Evolutionary conservation across 1,140 invertebrate species (phyloP), one percentile per base, ranked within the genome.

Genomic region (Zophobas atratus): DNA sequence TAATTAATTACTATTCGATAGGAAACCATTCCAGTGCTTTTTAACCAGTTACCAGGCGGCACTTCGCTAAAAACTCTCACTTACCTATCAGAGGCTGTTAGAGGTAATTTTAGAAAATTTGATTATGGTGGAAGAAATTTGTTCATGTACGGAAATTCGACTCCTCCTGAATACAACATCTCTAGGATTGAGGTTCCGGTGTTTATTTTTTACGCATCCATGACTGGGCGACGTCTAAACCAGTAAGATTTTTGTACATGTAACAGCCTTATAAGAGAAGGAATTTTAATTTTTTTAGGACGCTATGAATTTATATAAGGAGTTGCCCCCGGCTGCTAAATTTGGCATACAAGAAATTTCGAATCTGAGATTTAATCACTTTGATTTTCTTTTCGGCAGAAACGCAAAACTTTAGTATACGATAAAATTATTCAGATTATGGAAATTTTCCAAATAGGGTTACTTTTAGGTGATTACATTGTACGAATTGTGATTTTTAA

Each of bases 321-420:
- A 74, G 34, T 74, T 85, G 33, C 81, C 83, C 32, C 70, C 81
- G 49, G 48, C 74, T 46, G 71, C 78, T 4, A 78, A 79, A 70
- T 81, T 80, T 46, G 84, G 81, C 3, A 79, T 84, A 33, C 83
- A 82, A 55, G 83, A 82, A 81, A 86, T 94, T 1, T 87, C 89
- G 0, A 86, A 90, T 70, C 81, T 87, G 0, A 88, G 90, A 60
- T 95, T 93, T 87, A 93, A 91, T 82, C 92, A 94, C 81, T 88
- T 93, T 71, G 93, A 94, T 86, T 94, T 93, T 87, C 87, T 91
- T 56, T 94, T 91, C 86, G 92, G 91, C 0, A 88, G 88, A 43
- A 88, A 91, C 76, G 87, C 90, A 90, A 90, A 75, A 85, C 84
- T 75, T 84, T 91, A 1, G 85, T 93, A 2, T 92, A 93, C 82